Evolutionary conservation across 2,888 invertebrate species (phyloP).

Genomic region (Dendrolimus pini): DNA sequence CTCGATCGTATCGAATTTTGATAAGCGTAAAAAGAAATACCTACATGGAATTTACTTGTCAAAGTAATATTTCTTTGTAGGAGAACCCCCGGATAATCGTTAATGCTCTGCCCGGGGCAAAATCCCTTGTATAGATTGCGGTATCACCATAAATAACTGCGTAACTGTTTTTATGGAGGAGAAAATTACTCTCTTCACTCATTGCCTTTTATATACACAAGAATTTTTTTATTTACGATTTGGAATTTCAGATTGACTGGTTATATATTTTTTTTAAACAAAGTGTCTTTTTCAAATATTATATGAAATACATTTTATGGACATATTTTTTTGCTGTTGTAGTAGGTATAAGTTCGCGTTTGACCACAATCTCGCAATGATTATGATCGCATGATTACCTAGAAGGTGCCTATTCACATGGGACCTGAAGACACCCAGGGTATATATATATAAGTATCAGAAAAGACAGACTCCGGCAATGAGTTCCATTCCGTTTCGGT

Average conservation of each 20-base stretch:
- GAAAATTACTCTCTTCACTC: constrained; percentile 64
- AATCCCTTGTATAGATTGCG: constrained; percentile 72
- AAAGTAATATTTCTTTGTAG: constrained; percentile 67
- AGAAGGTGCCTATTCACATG: too few species aligned
- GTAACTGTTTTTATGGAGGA: constrained; percentile 73
- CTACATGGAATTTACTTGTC: constrained; percentile 59
- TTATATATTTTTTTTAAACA: too few species aligned
- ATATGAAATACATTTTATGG: not conserved
- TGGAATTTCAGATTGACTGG: constrained; percentile 8
- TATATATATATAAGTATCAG: too few species aligned
- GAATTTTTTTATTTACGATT: constrained; percentile 52
- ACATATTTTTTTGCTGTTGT: not conserved
- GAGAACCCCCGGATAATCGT: constrained; percentile 62
- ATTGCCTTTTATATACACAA: constrained; percentile 56
- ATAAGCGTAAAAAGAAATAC: constrained; percentile 49
- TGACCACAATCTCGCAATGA: too few species aligned
- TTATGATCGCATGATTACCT: too few species aligned
- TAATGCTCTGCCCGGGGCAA: constrained; percentile 63
- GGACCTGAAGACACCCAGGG: too few species aligned
- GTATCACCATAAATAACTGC: constrained; percentile 72
- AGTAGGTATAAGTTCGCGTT: too few species aligned
- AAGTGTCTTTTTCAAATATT: not conserved
- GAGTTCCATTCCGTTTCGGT: too few species aligned
- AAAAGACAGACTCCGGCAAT: too few species aligned
- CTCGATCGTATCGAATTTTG: constrained; percentile 19